phyloP scores from a whole-genome alignment of 2,113 vertebrate genomes.

The Petroica traversi region DNA sequence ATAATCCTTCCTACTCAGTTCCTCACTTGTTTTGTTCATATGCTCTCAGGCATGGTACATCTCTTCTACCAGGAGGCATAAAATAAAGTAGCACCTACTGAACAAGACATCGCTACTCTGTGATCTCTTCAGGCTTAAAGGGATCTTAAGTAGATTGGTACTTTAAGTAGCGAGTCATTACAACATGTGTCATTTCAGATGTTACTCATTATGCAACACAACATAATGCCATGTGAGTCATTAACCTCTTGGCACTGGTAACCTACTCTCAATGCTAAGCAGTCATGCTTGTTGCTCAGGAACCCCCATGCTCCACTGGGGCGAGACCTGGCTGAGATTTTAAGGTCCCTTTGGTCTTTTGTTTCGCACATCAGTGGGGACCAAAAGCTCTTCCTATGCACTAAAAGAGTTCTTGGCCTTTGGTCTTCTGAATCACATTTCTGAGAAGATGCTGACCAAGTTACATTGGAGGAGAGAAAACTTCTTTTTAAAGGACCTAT shows the following conservation, averaged over 20 bases:
- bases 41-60: background rate
- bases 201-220: conserved; percentile 63
- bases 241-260: conserved; percentile 67
- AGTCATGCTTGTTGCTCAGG: conserved; percentile 50
- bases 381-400: background rate
- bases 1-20: conserved; percentile 36
- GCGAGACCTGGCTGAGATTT: conserved; percentile 1
- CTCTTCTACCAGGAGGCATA: background rate
- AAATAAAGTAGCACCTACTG: conserved; percentile 38
- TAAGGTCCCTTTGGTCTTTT: conserved; percentile 34
- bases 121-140: conserved; percentile 44
- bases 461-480: background rate
- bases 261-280: conserved; percentile 52
- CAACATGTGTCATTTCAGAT: conserved; percentile 64
- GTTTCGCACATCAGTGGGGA: conserved; percentile 10
- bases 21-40: background rate
- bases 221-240: conserved; percentile 49
- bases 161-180: conserved; percentile 54
- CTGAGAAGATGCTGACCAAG: background rate
- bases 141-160: conserved; percentile 52
- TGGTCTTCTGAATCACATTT: background rate
- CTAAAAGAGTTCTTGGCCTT: background rate
- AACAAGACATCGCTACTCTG: conserved; percentile 32
- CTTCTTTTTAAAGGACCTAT: background rate
- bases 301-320: background rate